A percentile compares a stretch with the other conserved stretches of the same genome.
These are phyloP conservation scores for Dicrostonyx torquatus DNA, from an alignment of 2,797 vertebrate genomes.

Conservation along the genomic window DNA sequence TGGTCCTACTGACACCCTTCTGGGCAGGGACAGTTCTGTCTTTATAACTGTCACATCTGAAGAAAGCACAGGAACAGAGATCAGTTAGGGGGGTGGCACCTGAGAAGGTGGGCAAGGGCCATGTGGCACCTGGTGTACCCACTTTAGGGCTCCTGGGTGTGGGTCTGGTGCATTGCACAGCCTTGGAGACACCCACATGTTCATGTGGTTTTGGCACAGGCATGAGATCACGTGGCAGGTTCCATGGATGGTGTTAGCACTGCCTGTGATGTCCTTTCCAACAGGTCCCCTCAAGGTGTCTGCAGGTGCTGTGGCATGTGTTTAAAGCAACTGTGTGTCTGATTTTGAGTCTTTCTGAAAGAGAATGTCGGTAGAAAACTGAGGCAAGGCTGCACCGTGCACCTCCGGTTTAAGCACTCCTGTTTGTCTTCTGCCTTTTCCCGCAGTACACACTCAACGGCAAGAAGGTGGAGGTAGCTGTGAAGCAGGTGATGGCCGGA, in stretches of 20 bases:
- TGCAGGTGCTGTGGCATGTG: not conserved
- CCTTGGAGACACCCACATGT: not conserved
- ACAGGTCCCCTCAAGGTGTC: too few species aligned
- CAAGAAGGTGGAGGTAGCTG: conserved; percentile 98
- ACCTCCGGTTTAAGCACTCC: not conserved
- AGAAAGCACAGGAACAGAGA: not conserved
- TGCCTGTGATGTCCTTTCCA: not conserved
- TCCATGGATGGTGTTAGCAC: not conserved
- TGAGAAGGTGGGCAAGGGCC: not conserved
- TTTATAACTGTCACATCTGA: not conserved
- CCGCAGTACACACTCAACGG: conserved; percentile 97
- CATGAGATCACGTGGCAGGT: not conserved
- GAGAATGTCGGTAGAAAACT: not conserved
- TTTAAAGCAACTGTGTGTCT: too few species aligned
- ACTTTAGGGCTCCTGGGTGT: not conserved
- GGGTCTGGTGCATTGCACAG: not conserved
- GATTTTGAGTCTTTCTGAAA: not conserved
- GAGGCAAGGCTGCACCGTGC: accelerated
- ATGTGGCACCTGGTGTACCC: not conserved
- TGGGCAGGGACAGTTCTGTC: not conserved
- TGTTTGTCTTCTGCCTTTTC: accelerated
- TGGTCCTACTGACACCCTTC: too few species aligned
- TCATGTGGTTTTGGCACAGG: not conserved
- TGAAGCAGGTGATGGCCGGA: conserved; percentile 95
- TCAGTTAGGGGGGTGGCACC: not conserved